Conservation (phyloP, 2,113 vertebrate genomes). For the Salminus brasiliensis region DNA sequence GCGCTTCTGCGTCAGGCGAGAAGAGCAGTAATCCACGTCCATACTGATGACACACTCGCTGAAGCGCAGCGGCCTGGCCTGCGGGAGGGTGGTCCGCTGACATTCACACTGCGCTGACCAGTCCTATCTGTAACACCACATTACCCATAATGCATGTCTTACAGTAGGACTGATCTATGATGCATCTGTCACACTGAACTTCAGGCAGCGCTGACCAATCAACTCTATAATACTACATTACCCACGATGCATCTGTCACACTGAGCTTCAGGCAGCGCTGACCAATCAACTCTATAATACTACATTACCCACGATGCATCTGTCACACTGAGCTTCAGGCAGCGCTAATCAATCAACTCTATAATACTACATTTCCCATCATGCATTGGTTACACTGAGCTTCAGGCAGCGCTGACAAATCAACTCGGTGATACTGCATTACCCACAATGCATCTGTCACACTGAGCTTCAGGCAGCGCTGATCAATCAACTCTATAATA, state of each 20-base stretch:
- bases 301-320: background rate
- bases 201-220: background rate
- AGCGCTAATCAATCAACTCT: background rate
- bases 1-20: background rate
- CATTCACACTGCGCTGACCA: background rate
- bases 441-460: background rate
- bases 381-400: background rate
- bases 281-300: background rate
- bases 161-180: background rate
- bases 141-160: background rate
- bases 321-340: background rate
- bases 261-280: background rate
- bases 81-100: background rate
- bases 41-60: background rate
- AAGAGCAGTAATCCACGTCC: background rate
- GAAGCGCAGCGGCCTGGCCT: no score
- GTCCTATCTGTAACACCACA: background rate
- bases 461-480: background rate
- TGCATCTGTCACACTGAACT: background rate
- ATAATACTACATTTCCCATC: background rate
- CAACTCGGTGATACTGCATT: background rate
- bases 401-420: background rate
- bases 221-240: background rate
- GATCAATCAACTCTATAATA: background rate
- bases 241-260: background rate